Conservation (phyloP, 2,888 invertebrate species). For the Embidobia sp. region DNA sequence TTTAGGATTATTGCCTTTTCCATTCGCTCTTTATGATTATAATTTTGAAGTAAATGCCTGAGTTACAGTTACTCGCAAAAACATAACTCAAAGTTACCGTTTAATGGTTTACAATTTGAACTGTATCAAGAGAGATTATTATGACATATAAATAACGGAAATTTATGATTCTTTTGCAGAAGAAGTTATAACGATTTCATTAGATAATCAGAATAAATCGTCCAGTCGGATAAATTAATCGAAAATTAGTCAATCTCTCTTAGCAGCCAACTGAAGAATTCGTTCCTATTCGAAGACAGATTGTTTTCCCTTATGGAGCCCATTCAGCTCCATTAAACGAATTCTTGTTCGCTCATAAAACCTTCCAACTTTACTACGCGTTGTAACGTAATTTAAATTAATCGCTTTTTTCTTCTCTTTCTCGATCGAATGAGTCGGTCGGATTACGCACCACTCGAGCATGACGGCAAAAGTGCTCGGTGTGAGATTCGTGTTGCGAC, state of each 20-base stretch:
- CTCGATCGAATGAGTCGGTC: slow-evolving; percentile 48
- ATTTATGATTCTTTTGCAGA: no score
- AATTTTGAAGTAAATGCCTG: neutral
- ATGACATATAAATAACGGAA: neutral
- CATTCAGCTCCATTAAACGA: slow-evolving; percentile 67
- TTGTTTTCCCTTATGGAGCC: neutral
- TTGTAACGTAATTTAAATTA: slow-evolving; percentile 74
- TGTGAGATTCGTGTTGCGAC: slow-evolving; percentile 72
- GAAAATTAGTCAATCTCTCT: no score
- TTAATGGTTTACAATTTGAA: neutral
- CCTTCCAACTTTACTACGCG: slow-evolving; percentile 49
- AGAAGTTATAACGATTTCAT: no score
- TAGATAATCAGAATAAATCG: no score
- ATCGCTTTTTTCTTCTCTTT: slow-evolving; percentile 74
- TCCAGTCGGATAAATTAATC: no score
- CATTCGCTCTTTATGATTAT: neutral
- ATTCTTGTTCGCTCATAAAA: slow-evolving; percentile 21
- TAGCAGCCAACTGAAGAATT: no score
- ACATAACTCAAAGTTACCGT: neutral
- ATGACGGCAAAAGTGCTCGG: slow-evolving; percentile 50
- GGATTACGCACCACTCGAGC: slow-evolving; percentile 73
- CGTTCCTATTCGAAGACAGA: neutral
- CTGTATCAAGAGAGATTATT: neutral
- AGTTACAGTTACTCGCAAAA: neutral
- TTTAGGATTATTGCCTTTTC: slow-evolving; percentile 6